Evolutionary conservation across 2,113 vertebrate genomes (phyloP).

Genomic region (Bufo gargarizans): DNA sequence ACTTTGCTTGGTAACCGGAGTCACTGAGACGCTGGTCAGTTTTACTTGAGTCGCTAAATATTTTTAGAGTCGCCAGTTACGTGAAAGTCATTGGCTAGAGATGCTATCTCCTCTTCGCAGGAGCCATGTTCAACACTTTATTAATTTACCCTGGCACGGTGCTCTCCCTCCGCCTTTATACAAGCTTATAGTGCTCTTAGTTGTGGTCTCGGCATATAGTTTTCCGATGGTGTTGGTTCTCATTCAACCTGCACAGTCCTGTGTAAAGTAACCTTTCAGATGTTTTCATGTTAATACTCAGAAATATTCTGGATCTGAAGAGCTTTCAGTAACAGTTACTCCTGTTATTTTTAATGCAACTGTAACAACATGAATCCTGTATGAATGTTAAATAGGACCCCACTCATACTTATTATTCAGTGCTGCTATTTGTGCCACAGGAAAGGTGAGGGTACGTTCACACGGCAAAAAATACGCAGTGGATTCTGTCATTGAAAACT

Average conservation of each 20-base stretch:
- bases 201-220: not conserved
- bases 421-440: not conserved
- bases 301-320: not conserved
- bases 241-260: not conserved
- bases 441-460: not conserved
- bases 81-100: not conserved
- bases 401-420: not conserved
- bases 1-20: not conserved
- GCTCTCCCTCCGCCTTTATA: not conserved
- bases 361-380: not conserved
- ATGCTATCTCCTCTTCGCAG: not conserved
- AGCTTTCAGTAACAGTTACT: not conserved
- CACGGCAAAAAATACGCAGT: too few relatives aligned
- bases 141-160: not conserved
- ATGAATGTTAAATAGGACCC: not conserved
- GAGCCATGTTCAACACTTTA: constrained; percentile 5
- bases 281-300: not conserved
- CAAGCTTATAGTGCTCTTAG: not conserved
- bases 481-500: too few relatives aligned
- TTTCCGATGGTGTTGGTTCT: not conserved
- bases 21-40: not conserved
- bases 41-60: not conserved
- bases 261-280: not conserved
- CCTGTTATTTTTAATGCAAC: constrained; percentile 14
- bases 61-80: not conserved